These are phyloP conservation scores for Scelioninae gen. 1 DNA, from an alignment of 2,888 invertebrate species.

Conservation along the genomic window DNA sequence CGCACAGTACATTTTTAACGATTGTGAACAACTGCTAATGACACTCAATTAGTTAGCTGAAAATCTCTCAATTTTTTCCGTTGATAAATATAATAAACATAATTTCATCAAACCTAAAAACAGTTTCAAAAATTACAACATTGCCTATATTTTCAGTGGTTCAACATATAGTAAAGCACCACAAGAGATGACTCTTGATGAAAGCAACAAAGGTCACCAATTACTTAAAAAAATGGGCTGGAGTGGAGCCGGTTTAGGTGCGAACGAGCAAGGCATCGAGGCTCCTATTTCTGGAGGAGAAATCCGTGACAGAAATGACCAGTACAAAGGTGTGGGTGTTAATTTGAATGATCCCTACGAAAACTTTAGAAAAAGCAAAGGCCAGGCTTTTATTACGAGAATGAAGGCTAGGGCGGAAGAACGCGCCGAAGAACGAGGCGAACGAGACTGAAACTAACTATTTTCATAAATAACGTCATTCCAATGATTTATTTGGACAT, in stretches of 20 bases:
- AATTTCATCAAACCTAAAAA: too few relatives aligned
- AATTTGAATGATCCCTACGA: constrained; percentile 98
- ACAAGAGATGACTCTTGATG: constrained; percentile 89
- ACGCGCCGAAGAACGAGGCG: constrained; percentile 85
- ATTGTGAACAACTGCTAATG: too few relatives aligned
- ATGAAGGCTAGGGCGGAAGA: constrained; percentile 96
- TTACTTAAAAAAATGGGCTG: constrained; percentile 99
- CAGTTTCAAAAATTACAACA: too few relatives aligned
- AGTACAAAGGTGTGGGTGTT: constrained; percentile 97
- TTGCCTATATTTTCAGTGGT: constrained; percentile 76
- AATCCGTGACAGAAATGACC: constrained; percentile 94
- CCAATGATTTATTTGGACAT: constrained; percentile 20
- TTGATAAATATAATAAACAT: too few relatives aligned
- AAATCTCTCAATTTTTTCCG: too few relatives aligned
- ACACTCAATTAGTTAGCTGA: too few relatives aligned
- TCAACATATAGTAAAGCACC: constrained; percentile 84
- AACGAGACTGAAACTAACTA: constrained; percentile 78
- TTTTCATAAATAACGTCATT: constrained; percentile 26
- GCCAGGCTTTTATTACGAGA: constrained; percentile 96
- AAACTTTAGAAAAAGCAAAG: constrained; percentile 98
- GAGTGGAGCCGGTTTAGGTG: constrained; percentile 97
- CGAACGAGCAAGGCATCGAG: constrained; percentile 97
- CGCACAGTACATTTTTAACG: too few relatives aligned
- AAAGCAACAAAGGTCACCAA: constrained; percentile 98
- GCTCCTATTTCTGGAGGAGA: constrained; percentile 97